Base-by-base conservation (phyloP, 2,888 invertebrate genomes). In the Cyrtodaria siliqua region DNA sequence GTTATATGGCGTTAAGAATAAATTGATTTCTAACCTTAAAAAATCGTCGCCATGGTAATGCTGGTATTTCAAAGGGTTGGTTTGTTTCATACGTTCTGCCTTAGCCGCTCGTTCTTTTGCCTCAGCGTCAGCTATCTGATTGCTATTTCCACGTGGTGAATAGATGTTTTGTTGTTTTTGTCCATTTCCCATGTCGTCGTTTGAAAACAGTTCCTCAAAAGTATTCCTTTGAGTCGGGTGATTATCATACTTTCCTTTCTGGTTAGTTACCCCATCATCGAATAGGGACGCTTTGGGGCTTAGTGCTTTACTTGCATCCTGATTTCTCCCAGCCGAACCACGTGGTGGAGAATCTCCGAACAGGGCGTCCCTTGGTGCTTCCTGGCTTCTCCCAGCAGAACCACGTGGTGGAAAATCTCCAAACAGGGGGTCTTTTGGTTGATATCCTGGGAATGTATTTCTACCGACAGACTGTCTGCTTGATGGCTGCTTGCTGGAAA, bases 1-100 rank as follows among this genome's bases (percentile, higher is more conserved):
- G n/a, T n/a, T n/a, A n/a, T n/a, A n/a, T n/a, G n/a, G n/a, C n/a
- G n/a, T n/a, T n/a, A n/a, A n/a, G n/a, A n/a, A n/a, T n/a, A n/a
- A n/a, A n/a, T n/a, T n/a, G n/a, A n/a, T n/a, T n/a, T 33, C 44
- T 44, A 3, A 20, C 44, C 44, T 44, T 16, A 44, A 9, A 6
- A 6, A 44, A 20, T 44, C 50, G 47, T 66, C 66, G 1, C 75
- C 75, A 50, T 75, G 69, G 14, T 33, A 23, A 42, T 55, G 56
- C 14, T 49, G 59, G 23, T 70, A 49, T 56, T 64, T 60, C 2
- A 47, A n/a, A 2, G 66, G 69, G 23, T 70, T 69, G 20, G 42
- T 23, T n/a, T 49, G 14, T 20, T 44, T 52, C 33, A 75, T 26
- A 49, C 29, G 33, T 27, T 60, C 52, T 6, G 20, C 20, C 44